phyloP scores from a whole-genome alignment of 2,113 vertebrate species.

The Myrmecophaga tridactyla region DNA sequence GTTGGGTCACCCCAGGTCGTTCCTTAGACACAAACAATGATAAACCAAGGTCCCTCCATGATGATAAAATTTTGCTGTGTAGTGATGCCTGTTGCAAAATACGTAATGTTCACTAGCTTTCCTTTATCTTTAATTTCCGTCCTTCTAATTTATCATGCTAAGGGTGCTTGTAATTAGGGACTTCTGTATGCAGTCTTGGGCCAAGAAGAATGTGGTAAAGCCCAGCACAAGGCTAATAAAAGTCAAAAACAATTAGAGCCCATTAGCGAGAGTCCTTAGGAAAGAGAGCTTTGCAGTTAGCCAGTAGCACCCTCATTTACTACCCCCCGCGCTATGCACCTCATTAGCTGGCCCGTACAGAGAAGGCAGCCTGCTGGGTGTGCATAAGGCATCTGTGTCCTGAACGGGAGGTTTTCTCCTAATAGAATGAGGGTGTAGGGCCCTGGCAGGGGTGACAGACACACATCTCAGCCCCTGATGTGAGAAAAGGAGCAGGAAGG shows the following conservation, averaged over 20 bases:
- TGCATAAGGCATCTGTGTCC: not conserved
- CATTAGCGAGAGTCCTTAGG: not conserved
- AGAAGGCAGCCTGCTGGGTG: not conserved
- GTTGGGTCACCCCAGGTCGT: not conserved
- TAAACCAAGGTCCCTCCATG: not conserved
- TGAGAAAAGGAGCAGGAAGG: not conserved
- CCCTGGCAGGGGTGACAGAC: not conserved
- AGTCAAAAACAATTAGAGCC: not conserved
- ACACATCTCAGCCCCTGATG: too few relatives aligned
- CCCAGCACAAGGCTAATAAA: not conserved
- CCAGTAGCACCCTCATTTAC: not conserved
- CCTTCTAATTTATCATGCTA: not conserved
- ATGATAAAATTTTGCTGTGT: not conserved
- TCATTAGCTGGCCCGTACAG: not conserved
- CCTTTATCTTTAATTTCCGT: not conserved
- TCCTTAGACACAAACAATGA: not conserved
- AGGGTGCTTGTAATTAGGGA: not conserved
- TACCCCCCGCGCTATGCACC: accelerated
- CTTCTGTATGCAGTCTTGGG: not conserved
- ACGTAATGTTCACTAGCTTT: not conserved
- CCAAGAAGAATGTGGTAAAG: not conserved
- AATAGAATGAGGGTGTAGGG: not conserved
- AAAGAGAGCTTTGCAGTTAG: not conserved
- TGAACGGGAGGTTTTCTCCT: not conserved
- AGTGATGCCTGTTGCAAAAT: not conserved